A percentile compares a stretch with the other conserved stretches of the same genome.
phyloP scores from a whole-genome alignment of 2,797 vertebrate genomes.

The Manis pentadactyla region DNA sequence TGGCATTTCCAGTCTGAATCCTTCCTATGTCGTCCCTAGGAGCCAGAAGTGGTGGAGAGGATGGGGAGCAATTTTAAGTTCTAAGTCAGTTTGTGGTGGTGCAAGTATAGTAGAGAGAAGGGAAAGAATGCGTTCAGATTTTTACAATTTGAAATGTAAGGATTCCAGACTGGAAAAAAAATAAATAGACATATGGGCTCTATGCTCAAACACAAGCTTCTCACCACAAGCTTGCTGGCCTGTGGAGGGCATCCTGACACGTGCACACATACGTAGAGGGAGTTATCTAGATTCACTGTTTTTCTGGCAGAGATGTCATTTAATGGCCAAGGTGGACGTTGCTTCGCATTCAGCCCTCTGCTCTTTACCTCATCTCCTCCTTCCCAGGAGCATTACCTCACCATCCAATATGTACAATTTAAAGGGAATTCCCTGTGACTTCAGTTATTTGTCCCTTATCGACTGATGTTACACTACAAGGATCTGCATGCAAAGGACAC shows the following conservation, averaged over 20 bases:
- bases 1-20: slow-evolving; percentile 63
- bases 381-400: slow-evolving; percentile 81
- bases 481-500: slow-evolving; percentile 93
- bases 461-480: slow-evolving; percentile 94
- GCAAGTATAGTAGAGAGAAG: neutral
- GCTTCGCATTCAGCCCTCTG: slow-evolving; percentile 77
- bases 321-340: slow-evolving; percentile 56
- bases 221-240: neutral
- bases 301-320: slow-evolving; percentile 34
- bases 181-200: rapidly evolving
- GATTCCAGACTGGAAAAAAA: neutral
- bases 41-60: slow-evolving; percentile 22
- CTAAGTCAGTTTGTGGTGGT: neutral
- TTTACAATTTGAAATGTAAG: neutral
- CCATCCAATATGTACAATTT: slow-evolving; percentile 83
- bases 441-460: slow-evolving; percentile 94
- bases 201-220: neutral
- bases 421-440: slow-evolving; percentile 90
- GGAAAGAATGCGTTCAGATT: neutral
- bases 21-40: slow-evolving; percentile 51
- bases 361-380: slow-evolving; percentile 73
- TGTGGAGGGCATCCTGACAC: neutral
- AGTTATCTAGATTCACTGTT: neutral
- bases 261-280: rapidly evolving
- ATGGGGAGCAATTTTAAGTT: neutral